Evolutionary conservation across 35 echinoderm and acorn worm genomes (phyloP), one percentile per base, ranked within the genome.

Genomic region (Antedon bifida): DNA sequence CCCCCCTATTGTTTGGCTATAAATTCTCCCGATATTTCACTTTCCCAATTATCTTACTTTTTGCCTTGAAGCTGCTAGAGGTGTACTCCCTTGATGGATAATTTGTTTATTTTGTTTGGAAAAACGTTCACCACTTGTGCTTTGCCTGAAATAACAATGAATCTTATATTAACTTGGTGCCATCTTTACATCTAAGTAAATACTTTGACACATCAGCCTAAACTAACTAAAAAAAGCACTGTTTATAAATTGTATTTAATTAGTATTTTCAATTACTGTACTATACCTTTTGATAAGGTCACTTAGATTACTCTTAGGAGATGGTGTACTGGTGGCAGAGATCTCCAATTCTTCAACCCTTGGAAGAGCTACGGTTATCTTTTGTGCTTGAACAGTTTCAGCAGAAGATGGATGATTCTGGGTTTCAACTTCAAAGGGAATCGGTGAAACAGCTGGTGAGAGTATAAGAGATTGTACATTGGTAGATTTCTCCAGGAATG

Each of bases 281-380:
- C 2, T 2, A 64, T 64, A 64, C 51, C 51, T 64, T 64, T 64
- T 64, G 9, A 19, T 64, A 8, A 64, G 51, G 3, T 64, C 51
- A 64, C 51, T 64, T 64, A 64, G 23, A 26, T 64, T 64, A 21
- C 19, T 64, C 51, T 64, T 80, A 0, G 78, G 78, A 5, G 78
- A 80, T 35, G 78, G 78, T 80, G 78, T 80, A 28, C 78, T 80
- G 39, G 33, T 29, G 1, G 78, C 78, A 0, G 78, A 80, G 33
- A 80, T 29, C 36, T 80, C 78, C 11, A 80, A n/a, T 39, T 80
- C 78, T 39, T 80, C 78, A 80, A 80, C 78, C n/a, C 34, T 34
- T 80, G 78, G 78, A 34, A 80, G 36, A 38, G 78, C 12, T 9
- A 80, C 78, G 0, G 78, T 26, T 35, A 80, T 80, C 9, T 17